These are phyloP conservation scores for Apotomis capreana DNA, from an alignment of 2,888 invertebrate genomes.

Conservation along the genomic window DNA sequence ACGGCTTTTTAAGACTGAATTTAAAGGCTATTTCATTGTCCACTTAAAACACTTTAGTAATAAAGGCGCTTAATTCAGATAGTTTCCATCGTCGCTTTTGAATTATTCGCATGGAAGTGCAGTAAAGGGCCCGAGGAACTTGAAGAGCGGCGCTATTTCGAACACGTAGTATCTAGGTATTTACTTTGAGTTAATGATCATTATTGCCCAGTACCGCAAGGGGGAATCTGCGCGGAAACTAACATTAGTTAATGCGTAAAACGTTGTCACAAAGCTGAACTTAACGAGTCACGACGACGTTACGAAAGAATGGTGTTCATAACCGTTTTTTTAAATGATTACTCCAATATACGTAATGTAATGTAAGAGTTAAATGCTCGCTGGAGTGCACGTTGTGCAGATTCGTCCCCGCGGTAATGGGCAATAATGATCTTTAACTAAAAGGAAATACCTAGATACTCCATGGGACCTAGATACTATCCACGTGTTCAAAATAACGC, in stretches of 20 bases:
- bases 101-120: slow-evolving; percentile 6
- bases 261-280: too few relatives aligned
- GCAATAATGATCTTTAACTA: not conserved
- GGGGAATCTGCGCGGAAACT: too few relatives aligned
- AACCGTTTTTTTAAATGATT: too few relatives aligned
- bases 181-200: not conserved
- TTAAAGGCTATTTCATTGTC: not conserved
- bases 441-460: not conserved
- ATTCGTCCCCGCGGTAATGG: too few relatives aligned
- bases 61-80: not conserved
- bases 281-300: too few relatives aligned
- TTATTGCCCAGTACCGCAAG: too few relatives aligned
- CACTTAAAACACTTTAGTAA: slow-evolving; percentile 1
- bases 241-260: too few relatives aligned
- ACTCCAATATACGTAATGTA: too few relatives aligned
- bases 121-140: not conserved
- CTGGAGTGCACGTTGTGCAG: too few relatives aligned
- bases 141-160: not conserved
- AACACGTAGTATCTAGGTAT: not conserved
- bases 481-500: not conserved
- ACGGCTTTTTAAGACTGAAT: slow-evolving; percentile 8
- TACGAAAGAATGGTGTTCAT: too few relatives aligned
- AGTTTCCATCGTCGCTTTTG: slow-evolving; percentile 20
- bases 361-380: too few relatives aligned
- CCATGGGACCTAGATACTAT: too few relatives aligned